Evolutionary conservation across 2,888 invertebrate species (phyloP), one percentile per base, ranked within the genome.

Genomic region (Phengaris alcon): DNA sequence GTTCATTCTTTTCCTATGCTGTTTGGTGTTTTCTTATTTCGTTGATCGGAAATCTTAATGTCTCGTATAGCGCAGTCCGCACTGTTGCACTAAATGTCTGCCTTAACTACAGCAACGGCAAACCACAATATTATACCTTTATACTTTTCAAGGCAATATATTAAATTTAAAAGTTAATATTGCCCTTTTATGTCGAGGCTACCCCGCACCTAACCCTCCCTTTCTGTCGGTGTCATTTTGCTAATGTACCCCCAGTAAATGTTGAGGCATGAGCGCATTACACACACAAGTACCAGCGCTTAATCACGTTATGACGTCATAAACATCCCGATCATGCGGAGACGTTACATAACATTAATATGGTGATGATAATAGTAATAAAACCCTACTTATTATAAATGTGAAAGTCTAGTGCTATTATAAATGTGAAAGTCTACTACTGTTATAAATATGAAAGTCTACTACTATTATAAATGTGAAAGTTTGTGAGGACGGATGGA

Each of bases 171-270:
- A 35, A 35, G 35, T 55, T 57, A 57, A 8, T 57, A 4, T 57
- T 8, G n/a, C 15, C 3, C 57, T 57, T 57, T 57, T n/a, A 57
- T n/a, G 0, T 55, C 15, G 9, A 6, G 8, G 7, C 3, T 15
- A 9, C 59, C 10, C 22, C 57, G 35, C 35, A 35, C 1, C 35
- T 22, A 22, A 22, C 59, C 59, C 59, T 6, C 57, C 15, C 15
- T 22, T 6, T 59, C 22, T 9, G 59, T 22, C 22, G 59, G 59
- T 22, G 70, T 70, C 52, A 70, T 52, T 70, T 70, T 51, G 48
- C 69, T 70, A 70, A 70, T 70, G 69, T 69, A 8, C n/a, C 9
- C 48, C 22, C 15, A 22, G 70, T 70, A 70, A 70, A 52, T 70
- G 70, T 70, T 48, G 70, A 52, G 51, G 12, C 12, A 70, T 70